These are phyloP conservation scores for Hyppa rectilinea DNA, from an alignment of 2,888 invertebrate species.

Conservation along the genomic window DNA sequence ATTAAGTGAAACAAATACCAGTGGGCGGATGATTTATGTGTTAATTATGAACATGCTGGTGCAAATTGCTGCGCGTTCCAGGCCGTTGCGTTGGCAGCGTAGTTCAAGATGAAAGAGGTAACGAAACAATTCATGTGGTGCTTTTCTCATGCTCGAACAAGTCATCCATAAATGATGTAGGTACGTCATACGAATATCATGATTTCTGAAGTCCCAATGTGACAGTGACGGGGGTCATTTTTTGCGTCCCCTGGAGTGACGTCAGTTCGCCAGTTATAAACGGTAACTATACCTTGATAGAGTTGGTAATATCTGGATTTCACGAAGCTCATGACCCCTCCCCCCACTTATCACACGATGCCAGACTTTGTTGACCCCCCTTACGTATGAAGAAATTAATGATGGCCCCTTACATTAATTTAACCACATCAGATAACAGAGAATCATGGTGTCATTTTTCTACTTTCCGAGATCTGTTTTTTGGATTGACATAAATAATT, in stretches of 20 bases:
- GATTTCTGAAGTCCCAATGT: background rate
- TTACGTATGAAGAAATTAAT: background rate
- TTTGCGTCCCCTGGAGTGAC: background rate
- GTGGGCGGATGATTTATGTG: constrained; percentile 41
- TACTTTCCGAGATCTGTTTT: background rate
- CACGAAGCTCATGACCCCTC: too few relatives aligned
- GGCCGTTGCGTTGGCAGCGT: constrained; percentile 31
- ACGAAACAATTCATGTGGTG: constrained; percentile 59
- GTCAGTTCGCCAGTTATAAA: too few relatives aligned
- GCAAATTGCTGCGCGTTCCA: constrained; percentile 51
- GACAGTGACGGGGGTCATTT: background rate
- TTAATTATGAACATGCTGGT: constrained; percentile 40
- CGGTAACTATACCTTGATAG: too few relatives aligned
- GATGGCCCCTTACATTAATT: background rate
- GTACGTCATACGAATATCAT: background rate
- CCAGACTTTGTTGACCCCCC: background rate
- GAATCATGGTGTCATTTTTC: background rate
- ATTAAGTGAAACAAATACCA: constrained; percentile 30
- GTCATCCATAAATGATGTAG: background rate
- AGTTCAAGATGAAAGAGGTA: constrained; percentile 57
- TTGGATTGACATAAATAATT: background rate
- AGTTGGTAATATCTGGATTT: background rate
- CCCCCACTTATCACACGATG: background rate
- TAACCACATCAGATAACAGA: background rate
- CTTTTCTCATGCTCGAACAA: constrained; percentile 70